These are phyloP conservation scores for Lypha dubia DNA, from an alignment of 2,888 invertebrate species.

Conservation along the genomic window DNA sequence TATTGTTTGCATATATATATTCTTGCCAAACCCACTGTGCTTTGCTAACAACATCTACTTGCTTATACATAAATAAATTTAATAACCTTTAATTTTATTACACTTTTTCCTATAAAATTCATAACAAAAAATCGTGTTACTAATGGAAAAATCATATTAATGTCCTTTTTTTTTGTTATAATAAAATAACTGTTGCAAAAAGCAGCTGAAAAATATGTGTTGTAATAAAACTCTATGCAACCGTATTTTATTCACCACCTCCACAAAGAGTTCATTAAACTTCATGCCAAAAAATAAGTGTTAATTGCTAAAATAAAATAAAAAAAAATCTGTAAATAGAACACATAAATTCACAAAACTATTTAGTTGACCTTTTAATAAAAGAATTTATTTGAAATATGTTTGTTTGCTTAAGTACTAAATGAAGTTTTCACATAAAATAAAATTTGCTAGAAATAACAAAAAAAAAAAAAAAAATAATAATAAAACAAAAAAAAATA, in stretches of 20 bases:
- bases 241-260: background rate
- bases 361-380: slow-evolving; percentile 42
- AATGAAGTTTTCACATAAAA: slow-evolving; percentile 41
- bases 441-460: background rate
- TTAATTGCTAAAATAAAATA: slow-evolving; percentile 15
- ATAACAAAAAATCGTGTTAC: background rate
- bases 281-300: slow-evolving; percentile 39
- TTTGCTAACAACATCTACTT: background rate
- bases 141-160: slow-evolving; percentile 43
- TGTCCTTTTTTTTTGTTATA: background rate
- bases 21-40: background rate
- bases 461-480: slow-evolving; percentile 10
- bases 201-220: slow-evolving; percentile 7
- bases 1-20: too few relatives aligned
- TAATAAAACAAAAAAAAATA: too few relatives aligned
- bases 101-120: background rate
- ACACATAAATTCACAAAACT: slow-evolving; percentile 18
- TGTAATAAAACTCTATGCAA: background rate
- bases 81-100: slow-evolving; percentile 28
- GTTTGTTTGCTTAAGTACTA: slow-evolving; percentile 41
- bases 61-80: slow-evolving; percentile 1
- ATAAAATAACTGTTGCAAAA: background rate
- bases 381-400: slow-evolving; percentile 44
- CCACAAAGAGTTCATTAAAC: slow-evolving; percentile 44
- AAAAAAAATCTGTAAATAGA: background rate